These are phyloP conservation scores for Philopedon plagiatum DNA, from an alignment of 2,888 invertebrate species.

Conservation along the genomic window DNA sequence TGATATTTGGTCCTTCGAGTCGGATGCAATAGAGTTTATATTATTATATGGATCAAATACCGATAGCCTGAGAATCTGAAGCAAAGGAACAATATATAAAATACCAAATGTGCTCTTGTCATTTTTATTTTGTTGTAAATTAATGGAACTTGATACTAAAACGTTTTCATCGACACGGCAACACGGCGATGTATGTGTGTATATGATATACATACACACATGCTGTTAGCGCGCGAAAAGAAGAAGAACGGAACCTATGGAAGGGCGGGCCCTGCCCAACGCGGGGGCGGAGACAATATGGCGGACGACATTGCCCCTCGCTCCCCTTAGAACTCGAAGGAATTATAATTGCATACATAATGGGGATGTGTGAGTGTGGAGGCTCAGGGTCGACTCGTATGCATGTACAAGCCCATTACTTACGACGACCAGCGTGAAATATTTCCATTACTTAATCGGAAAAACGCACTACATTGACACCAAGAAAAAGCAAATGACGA, in stretches of 20 bases:
- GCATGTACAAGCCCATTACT: background rate
- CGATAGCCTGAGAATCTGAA: too few species aligned
- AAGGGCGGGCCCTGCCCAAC: constrained; percentile 50
- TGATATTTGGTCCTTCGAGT: too few species aligned
- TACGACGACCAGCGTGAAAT: too few species aligned
- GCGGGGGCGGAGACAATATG: constrained; percentile 53
- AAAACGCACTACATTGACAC: too few species aligned
- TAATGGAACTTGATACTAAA: too few species aligned
- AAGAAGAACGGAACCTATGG: constrained; percentile 42
- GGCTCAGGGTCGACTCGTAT: constrained; percentile 17
- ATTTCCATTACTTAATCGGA: too few species aligned
- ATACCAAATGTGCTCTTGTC: too few species aligned
- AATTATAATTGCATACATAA: constrained; percentile 54
- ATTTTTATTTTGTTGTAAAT: too few species aligned
- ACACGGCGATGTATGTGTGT: constrained; percentile 42
- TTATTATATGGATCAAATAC: too few species aligned
- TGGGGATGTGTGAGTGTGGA: constrained; percentile 49
- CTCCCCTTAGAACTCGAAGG: constrained; percentile 39
- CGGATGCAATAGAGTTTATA: too few species aligned
- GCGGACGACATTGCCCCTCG: constrained; percentile 52
- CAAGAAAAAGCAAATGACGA: too few species aligned
- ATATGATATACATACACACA: constrained; percentile 51
- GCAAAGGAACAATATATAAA: too few species aligned
- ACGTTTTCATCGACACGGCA: constrained; percentile 6
- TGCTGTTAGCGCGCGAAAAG: constrained; percentile 50